Conservation (phyloP, 2,113 vertebrate species). For the Pholis gunnellus region DNA sequence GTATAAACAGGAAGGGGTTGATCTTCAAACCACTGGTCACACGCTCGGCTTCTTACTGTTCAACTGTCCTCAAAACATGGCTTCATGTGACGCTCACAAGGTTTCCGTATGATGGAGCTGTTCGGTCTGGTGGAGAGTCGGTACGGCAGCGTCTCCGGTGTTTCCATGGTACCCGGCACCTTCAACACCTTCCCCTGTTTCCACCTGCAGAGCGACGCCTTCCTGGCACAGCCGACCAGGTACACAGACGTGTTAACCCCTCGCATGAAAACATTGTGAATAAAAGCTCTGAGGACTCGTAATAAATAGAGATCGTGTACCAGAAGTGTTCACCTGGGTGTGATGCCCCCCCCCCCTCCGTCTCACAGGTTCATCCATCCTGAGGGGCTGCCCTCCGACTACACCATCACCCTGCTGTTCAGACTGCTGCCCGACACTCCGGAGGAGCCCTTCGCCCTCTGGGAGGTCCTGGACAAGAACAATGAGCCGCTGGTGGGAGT, state of each 20-base stretch:
- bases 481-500: conserved; percentile 94
- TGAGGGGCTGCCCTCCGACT: conserved; percentile 95
- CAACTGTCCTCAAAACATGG: no score
- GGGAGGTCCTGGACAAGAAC: conserved; percentile 94
- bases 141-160: conserved; percentile 89
- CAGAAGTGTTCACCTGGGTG: no score
- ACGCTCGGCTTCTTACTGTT: no score
- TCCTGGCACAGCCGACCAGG: conserved; percentile 95
- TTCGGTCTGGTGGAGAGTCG: conserved; percentile 93
- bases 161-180: conserved; percentile 96
- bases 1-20: no score
- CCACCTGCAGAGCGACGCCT: conserved; percentile 89
- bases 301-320: no score
- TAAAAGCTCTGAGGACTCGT: neutral
- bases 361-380: conserved; percentile 90
- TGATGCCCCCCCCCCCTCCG: no score
- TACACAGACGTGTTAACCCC: conserved; percentile 56
- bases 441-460: conserved; percentile 94
- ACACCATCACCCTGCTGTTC: conserved; percentile 94
- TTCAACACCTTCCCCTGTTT: conserved; percentile 95
- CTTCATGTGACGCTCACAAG: conserved; percentile 66
- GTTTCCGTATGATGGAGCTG: conserved; percentile 99
- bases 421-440: conserved; percentile 93
- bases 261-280: no score
- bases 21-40: no score